These are phyloP conservation scores for Brachyhypopomus occidentalis DNA, from an alignment of 2,113 vertebrate genomes.

Conservation along the genomic window DNA sequence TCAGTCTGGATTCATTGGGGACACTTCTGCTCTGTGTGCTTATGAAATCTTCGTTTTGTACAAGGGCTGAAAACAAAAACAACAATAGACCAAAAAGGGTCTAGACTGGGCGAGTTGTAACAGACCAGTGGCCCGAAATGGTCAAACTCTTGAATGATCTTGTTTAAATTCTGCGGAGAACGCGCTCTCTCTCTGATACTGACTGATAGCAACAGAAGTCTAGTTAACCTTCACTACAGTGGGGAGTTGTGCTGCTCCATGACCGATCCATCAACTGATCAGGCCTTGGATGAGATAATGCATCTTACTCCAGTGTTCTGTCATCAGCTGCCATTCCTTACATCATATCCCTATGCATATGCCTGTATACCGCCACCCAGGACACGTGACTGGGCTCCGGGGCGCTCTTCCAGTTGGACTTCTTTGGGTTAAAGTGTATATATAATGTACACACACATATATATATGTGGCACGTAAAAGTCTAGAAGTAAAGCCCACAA, in stretches of 20 bases:
- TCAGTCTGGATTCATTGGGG: background rate
- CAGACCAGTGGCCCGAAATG: slow-evolving; percentile 46
- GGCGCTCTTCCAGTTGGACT: slow-evolving; percentile 22
- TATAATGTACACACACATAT: slow-evolving; percentile 12
- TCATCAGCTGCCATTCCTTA: slow-evolving; percentile 56
- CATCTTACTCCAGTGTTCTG: slow-evolving; percentile 69
- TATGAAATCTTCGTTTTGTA: background rate
- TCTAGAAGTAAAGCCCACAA: background rate
- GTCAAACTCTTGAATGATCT: slow-evolving; percentile 52
- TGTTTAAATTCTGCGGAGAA: slow-evolving; percentile 36
- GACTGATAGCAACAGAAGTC: slow-evolving; percentile 54
- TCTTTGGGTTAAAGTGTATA: background rate
- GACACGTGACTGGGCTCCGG: slow-evolving; percentile 2
- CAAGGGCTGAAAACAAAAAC: slow-evolving; percentile 14
- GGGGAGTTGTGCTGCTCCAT: slow-evolving; percentile 53
- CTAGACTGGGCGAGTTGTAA: slow-evolving; percentile 45
- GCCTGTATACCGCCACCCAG: background rate
- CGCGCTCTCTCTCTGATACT: slow-evolving; percentile 38
- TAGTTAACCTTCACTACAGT: slow-evolving; percentile 68
- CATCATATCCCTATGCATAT: slow-evolving; percentile 32
- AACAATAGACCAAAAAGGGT: slow-evolving; percentile 16
- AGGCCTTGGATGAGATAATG: slow-evolving; percentile 62
- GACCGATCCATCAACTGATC: slow-evolving; percentile 71
- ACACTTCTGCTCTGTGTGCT: too few species aligned
- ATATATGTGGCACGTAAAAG: background rate